Percentiles rank a stretch among this genome's conserved stretches.
Evolutionary conservation across 2,797 vertebrate genomes (phyloP).

Genomic region (Pseudochaenichthys georgianus): DNA sequence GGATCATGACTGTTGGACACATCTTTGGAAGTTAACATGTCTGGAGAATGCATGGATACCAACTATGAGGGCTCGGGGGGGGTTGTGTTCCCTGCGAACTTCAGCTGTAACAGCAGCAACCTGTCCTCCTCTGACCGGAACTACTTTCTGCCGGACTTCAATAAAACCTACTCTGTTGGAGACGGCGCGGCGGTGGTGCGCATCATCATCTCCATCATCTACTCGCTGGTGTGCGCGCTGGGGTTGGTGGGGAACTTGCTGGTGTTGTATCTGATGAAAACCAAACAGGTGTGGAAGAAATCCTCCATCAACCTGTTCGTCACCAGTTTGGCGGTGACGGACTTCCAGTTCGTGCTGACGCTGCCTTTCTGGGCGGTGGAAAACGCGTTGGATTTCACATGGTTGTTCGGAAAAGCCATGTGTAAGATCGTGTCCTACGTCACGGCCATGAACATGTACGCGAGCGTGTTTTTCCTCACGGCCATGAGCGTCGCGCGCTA

Average conservation of each 20-base stretch:
- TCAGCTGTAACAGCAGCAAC: constrained; percentile 75
- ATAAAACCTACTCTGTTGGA: constrained; percentile 60
- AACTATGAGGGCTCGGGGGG: constrained; percentile 58
- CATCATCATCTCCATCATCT: constrained; percentile 90
- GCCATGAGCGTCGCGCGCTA: constrained; percentile 95
- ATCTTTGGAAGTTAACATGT: constrained; percentile 67
- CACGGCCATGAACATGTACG: constrained; percentile 97
- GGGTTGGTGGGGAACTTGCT: constrained; percentile 94
- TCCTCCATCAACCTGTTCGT: constrained; percentile 96
- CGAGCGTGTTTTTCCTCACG: constrained; percentile 97
- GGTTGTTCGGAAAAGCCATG: constrained; percentile 95
- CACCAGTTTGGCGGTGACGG: constrained; percentile 93
- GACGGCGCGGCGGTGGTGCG: constrained; percentile 86
- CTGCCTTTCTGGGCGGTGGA: constrained; percentile 98
- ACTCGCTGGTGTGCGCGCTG: constrained; percentile 93
- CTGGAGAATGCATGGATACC: constrained; percentile 52
- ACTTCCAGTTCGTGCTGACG: constrained; percentile 65
- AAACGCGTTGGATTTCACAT: constrained; percentile 94
- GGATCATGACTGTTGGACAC: constrained; percentile 37
- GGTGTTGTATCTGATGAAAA: constrained; percentile 94
- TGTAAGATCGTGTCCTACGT: constrained; percentile 95
- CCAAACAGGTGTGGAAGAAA: constrained; percentile 92
- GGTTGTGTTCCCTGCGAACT: constrained; percentile 50
- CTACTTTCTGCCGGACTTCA: constrained; percentile 25
- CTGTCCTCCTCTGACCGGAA: constrained; percentile 52